Percentiles rank a stretch among this genome's conserved stretches.
Conservation (phyloP, 2,113 vertebrate genomes). For the Limnothrissa miodon region DNA sequence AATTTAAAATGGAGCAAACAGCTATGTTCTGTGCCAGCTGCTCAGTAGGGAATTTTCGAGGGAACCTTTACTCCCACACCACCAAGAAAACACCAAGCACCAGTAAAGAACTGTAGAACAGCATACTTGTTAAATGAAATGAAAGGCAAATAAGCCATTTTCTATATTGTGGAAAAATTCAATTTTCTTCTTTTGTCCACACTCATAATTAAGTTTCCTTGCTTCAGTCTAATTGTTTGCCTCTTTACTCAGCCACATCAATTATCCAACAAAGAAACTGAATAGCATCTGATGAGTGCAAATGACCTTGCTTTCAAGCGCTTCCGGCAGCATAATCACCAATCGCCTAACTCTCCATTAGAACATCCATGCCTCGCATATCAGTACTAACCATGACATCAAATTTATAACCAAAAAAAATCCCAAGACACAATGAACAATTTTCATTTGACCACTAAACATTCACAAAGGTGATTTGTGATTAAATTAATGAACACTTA, state of each 20-base stretch:
- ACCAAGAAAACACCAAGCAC: not conserved
- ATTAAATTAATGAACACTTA: not conserved
- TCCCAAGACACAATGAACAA: not conserved
- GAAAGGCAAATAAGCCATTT: not conserved
- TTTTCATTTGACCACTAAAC: not conserved
- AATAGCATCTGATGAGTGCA: not conserved
- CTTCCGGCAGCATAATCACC: not conserved
- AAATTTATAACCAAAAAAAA: not conserved
- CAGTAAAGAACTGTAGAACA: not conserved
- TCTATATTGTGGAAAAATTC: not conserved
- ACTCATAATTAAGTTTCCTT: conserved; percentile 9
- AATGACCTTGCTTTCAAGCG: not conserved
- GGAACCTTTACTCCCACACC: not conserved
- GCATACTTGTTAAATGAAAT: not conserved
- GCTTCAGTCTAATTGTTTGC: not conserved
- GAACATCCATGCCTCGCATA: not conserved
- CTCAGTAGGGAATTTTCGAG: not conserved
- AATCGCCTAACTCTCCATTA: not conserved
- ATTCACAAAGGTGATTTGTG: not conserved
- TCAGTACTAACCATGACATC: not conserved
- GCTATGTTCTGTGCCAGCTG: not conserved
- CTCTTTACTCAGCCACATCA: not conserved
- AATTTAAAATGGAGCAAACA: conserved; percentile 11
- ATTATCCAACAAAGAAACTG: conserved; percentile 16
- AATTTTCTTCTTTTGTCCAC: not conserved